Conservation (phyloP, 1,140 invertebrate species). For the Teleopsis dalmanni region DNA sequence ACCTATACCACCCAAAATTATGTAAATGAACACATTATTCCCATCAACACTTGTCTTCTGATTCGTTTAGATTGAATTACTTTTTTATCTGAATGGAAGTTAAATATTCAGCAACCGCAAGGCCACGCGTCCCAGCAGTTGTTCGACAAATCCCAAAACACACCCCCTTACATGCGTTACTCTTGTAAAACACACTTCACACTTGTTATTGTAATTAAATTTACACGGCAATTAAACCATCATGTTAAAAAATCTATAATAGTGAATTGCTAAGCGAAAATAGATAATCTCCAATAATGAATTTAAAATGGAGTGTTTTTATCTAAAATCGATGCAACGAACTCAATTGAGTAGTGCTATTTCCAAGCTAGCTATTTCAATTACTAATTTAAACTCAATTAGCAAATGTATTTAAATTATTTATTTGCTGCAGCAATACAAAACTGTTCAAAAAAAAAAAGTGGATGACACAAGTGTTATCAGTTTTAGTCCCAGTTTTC, state of each 20-base stretch:
- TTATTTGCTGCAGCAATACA: background rate
- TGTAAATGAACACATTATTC: too few relatives aligned
- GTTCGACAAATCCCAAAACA: background rate
- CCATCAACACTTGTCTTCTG: conserved; percentile 3
- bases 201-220: conserved; percentile 36
- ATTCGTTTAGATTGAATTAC: conserved; percentile 9
- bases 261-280: conserved; percentile 1
- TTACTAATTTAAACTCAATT: conserved; percentile 46
- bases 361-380: too few relatives aligned
- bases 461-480: background rate
- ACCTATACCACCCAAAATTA: too few relatives aligned
- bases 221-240: conserved; percentile 45
- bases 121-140: background rate
- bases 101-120: too few relatives aligned
- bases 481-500: background rate
- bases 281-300: conserved; percentile 5
- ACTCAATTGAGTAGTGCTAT: too few relatives aligned
- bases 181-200: conserved; percentile 6
- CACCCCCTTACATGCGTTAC: background rate
- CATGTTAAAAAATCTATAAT: too few relatives aligned
- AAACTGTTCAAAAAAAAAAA: background rate
- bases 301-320: conserved; percentile 36
- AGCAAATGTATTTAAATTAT: conserved; percentile 20
- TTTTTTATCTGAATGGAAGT: too few relatives aligned
- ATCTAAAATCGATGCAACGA: too few relatives aligned